Percentiles rank a stretch among this genome's conserved stretches.
Evolutionary conservation across 2,113 vertebrate species (phyloP).

Genomic region (Hoplias malabaricus): DNA sequence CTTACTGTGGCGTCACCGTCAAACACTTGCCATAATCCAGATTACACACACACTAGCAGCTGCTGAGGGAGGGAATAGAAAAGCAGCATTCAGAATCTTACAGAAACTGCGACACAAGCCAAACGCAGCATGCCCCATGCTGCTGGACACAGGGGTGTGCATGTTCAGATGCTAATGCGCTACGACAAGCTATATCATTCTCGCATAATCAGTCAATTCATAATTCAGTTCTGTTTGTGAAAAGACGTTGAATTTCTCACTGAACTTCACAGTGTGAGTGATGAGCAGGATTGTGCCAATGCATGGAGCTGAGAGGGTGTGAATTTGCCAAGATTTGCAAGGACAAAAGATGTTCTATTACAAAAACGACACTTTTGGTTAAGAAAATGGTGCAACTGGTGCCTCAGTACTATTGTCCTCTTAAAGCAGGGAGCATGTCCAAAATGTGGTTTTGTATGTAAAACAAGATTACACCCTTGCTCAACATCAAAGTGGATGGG

Average conservation of each 20-base stretch:
- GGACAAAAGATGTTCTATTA: not conserved
- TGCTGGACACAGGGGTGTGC: not conserved
- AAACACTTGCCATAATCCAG: conserved; percentile 22
- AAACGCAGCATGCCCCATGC: not conserved
- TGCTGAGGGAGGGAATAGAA: not conserved
- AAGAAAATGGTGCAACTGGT: not conserved
- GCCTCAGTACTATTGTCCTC: not conserved
- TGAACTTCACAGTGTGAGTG: not conserved
- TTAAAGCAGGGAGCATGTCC: not conserved
- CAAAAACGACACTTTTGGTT: not conserved
- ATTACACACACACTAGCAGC: conserved; percentile 23
- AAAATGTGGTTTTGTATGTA: not conserved
- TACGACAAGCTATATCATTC: not conserved
- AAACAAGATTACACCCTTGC: not conserved
- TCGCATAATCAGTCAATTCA: conserved; percentile 18
- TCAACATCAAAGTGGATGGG: not conserved
- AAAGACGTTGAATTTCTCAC: not conserved
- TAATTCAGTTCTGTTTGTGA: not conserved
- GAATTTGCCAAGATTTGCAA: not conserved
- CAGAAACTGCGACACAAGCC: not conserved
- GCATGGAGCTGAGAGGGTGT: not conserved
- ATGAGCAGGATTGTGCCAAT: not conserved
- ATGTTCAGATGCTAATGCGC: not conserved
- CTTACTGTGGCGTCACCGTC: conserved; percentile 16
- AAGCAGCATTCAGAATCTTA: not conserved